Percentiles rank a stretch among this genome's conserved stretches.
These are phyloP conservation scores for Chrysodeixis includens DNA, from an alignment of 2,888 invertebrate species.

Conservation along the genomic window DNA sequence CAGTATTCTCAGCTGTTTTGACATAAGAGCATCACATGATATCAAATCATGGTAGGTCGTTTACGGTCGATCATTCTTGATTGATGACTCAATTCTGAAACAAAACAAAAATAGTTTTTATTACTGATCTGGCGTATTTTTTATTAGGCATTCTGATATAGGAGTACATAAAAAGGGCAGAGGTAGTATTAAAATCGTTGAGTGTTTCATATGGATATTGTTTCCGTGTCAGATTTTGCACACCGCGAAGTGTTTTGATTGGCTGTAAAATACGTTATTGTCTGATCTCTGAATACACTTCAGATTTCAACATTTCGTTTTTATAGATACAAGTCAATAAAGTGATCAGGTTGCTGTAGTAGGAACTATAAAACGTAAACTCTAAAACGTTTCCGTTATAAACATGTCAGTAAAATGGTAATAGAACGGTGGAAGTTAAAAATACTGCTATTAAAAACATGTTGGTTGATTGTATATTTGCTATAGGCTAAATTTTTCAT, in stretches of 20 bases:
- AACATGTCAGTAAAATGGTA: constrained; percentile 28
- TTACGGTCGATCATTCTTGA: constrained; percentile 54
- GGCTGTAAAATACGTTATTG: constrained; percentile 33
- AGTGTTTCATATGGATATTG: constrained; percentile 29
- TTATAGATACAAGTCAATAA: constrained; percentile 42
- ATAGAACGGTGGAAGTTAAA: not conserved
- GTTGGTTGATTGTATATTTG: not conserved
- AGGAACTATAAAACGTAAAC: constrained; percentile 44
- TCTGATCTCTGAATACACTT: not conserved
- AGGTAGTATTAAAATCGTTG: constrained; percentile 10
- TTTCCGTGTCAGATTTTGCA: constrained; percentile 38
- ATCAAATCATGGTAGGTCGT: constrained; percentile 25
- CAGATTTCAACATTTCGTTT: not conserved
- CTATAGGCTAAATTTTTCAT: not conserved
- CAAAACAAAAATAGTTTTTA: constrained; percentile 44
- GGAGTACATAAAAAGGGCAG: not conserved
- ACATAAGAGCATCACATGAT: constrained; percentile 18
- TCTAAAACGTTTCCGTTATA: constrained; percentile 38
- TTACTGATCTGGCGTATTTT: constrained; percentile 14
- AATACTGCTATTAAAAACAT: not conserved
- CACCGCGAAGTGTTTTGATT: constrained; percentile 44
- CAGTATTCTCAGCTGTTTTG: constrained; percentile 20
- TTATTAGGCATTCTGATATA: not conserved
- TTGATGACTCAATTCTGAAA: constrained; percentile 58
- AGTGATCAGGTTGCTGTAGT: constrained; percentile 36